Evolutionary conservation across 2,797 vertebrate genomes (phyloP).

Genomic region (Lacerta viridis): DNA sequence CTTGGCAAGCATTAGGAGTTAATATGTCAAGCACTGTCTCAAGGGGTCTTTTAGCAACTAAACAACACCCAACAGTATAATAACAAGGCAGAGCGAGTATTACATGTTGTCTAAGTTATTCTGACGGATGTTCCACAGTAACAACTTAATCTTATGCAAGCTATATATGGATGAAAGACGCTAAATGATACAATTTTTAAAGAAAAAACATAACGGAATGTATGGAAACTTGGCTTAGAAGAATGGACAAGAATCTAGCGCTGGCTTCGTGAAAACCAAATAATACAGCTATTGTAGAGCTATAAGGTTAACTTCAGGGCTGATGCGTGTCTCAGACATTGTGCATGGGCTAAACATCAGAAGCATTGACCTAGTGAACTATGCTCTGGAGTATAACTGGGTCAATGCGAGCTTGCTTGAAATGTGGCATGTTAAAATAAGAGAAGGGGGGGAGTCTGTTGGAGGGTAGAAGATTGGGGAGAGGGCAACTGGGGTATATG

Average conservation of each 20-base stretch:
- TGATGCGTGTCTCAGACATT: no score
- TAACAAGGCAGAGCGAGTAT: conserved; percentile 47
- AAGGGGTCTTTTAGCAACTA: conserved; percentile 54
- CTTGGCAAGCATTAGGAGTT: background rate
- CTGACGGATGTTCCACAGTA: conserved; percentile 30
- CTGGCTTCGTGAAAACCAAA: background rate
- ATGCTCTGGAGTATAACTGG: no score
- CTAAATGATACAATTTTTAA: conserved; percentile 41
- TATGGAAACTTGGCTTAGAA: background rate
- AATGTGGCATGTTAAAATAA: no score
- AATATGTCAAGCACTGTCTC: conserved; percentile 27
- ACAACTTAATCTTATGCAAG: conserved; percentile 52
- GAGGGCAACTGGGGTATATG: no score
- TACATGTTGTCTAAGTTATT: conserved; percentile 19
- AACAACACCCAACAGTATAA: conserved; percentile 46
- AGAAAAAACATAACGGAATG: conserved; percentile 20
- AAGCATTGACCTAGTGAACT: no score
- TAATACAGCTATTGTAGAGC: background rate
- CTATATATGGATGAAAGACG: conserved; percentile 45
- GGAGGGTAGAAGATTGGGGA: no score
- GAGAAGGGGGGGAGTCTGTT: no score
- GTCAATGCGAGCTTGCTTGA: no score
- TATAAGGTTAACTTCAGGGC: no score
- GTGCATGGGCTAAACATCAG: no score
- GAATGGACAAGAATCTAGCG: background rate